These are phyloP conservation scores for Gisinianus flammeolus DNA, from an alignment of 2,888 invertebrate genomes.

Conservation along the genomic window DNA sequence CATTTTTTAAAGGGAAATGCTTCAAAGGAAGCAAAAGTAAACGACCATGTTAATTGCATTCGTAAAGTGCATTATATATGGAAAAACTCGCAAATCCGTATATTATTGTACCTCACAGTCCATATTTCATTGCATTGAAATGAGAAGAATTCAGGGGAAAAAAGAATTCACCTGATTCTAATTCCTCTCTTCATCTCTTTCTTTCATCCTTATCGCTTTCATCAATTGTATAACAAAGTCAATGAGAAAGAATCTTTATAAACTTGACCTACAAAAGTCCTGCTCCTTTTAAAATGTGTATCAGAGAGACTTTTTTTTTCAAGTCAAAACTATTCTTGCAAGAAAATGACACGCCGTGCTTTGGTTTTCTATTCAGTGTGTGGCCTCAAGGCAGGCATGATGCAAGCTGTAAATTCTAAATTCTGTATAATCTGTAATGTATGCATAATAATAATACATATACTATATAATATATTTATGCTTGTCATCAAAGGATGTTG, in stretches of 20 bases:
- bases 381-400: not conserved
- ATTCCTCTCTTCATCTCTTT: not conserved
- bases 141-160: no score
- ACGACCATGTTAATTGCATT: no score
- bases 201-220: not conserved
- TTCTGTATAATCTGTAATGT: not conserved
- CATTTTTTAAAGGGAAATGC: no score
- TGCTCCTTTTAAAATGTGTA: not conserved
- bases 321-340: not conserved
- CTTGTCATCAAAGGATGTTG: not conserved
- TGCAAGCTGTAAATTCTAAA: not conserved
- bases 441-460: not conserved
- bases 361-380: not conserved
- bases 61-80: no score
- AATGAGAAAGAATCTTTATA: not conserved
- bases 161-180: not conserved
- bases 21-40: no score
- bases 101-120: no score
- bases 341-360: not conserved
- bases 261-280: not conserved
- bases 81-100: no score
- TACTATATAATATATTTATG: not conserved
- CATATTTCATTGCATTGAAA: no score
- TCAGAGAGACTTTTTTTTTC: not conserved
- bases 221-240: not conserved